Conservation (phyloP, 53 echinoderm and acorn worm genomes). For the Zoroaster sp. region DNA sequence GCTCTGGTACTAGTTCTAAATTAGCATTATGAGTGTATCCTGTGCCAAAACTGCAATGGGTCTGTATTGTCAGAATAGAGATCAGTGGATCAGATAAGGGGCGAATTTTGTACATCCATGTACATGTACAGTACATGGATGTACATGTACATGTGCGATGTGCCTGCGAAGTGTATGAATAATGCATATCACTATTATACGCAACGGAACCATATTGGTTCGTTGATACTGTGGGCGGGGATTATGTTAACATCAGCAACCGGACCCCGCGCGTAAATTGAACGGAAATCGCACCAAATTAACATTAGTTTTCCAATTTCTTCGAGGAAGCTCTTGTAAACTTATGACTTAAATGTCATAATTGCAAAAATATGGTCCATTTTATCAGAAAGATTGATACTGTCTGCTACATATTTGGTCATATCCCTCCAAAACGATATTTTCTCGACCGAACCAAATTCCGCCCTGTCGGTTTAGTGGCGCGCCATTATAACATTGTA, state of each 20-base stretch:
- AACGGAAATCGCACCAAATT: conserved; percentile 35
- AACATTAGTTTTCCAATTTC: neutral
- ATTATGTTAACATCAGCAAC: conserved; percentile 13
- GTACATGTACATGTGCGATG: neutral
- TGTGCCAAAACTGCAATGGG: neutral
- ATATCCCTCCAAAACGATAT: neutral
- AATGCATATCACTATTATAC: neutral
- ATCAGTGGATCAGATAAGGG: no score
- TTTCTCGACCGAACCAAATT: neutral
- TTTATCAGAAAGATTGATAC: neutral
- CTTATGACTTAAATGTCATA: neutral
- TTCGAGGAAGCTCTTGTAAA: neutral
- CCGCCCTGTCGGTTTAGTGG: conserved; percentile 37
- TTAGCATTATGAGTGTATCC: neutral
- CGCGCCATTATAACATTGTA: conserved; percentile 18
- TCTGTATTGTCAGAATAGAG: neutral
- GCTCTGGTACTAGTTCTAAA: no score
- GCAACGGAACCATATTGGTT: neutral
- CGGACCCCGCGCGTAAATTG: conserved; percentile 54
- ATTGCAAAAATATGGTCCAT: neutral
- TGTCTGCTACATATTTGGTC: neutral
- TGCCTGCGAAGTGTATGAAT: neutral
- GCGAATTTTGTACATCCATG: neutral
- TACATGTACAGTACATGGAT: no score
- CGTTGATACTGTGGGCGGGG: conserved; percentile 1